Evolutionary conservation across 1,140 invertebrate genomes (phyloP).

Genomic region (Chelonus insularis): DNA sequence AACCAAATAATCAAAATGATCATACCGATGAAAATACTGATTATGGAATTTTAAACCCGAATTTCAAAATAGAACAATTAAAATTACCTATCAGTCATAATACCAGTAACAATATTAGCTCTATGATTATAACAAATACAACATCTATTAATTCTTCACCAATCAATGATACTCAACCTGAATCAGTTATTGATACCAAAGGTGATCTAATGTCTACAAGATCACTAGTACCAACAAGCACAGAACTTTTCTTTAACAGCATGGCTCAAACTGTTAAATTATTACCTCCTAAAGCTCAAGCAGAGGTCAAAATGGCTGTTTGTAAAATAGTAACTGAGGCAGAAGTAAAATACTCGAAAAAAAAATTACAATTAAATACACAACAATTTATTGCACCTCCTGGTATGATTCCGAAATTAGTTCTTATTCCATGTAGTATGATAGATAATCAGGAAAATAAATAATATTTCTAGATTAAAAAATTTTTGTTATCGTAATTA

Average conservation of each 20-base stretch:
- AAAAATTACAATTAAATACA: slow-evolving; percentile 23
- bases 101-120: slow-evolving; percentile 9
- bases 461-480: too few relatives aligned
- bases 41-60: slow-evolving; percentile 26
- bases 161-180: too few relatives aligned
- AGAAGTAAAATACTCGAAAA: slow-evolving; percentile 40
- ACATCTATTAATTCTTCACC: background rate
- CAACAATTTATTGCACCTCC: slow-evolving; percentile 35
- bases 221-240: slow-evolving; percentile 36
- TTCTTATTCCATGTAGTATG: slow-evolving; percentile 47
- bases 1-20: slow-evolving; percentile 8
- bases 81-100: slow-evolving; percentile 3
- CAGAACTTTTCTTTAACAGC: slow-evolving; percentile 52
- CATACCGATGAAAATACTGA: background rate
- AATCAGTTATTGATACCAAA: background rate
- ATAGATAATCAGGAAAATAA: slow-evolving; percentile 40
- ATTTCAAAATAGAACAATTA: slow-evolving; percentile 2
- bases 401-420: slow-evolving; percentile 44
- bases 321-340: slow-evolving; percentile 54
- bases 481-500: too few relatives aligned
- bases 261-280: slow-evolving; percentile 52
- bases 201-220: background rate
- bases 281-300: slow-evolving; percentile 48
- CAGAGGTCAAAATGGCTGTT: slow-evolving; percentile 54
- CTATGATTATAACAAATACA: slow-evolving; percentile 30